Evolutionary conservation across 2,797 vertebrate species (phyloP).

Genomic region (Leptodactylus fallax): DNA sequence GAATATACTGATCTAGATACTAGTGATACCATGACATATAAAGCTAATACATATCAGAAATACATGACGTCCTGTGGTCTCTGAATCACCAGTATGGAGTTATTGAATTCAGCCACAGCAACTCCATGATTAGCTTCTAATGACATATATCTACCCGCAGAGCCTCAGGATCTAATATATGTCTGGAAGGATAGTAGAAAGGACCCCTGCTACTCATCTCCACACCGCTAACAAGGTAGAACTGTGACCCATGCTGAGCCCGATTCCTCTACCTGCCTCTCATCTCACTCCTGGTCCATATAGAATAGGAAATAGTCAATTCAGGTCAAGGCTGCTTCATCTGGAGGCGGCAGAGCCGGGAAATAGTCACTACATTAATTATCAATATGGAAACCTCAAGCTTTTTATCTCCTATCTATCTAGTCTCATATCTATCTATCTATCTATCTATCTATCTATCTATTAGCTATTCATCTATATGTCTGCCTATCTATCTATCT

Average conservation of each 20-base stretch:
- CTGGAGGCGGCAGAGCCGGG: neutral
- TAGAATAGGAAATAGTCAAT: neutral
- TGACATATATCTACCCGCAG: neutral
- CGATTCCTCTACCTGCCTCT: neutral
- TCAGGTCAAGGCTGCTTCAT: neutral
- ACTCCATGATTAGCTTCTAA: constrained; percentile 24
- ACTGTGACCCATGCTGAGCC: constrained; percentile 12
- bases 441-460: neutral
- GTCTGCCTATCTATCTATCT: neutral
- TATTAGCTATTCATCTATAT: too few relatives aligned
- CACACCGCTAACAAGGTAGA: constrained; percentile 28
- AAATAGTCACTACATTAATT: neutral
- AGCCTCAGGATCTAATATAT: neutral
- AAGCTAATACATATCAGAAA: neutral
- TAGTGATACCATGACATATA: neutral
- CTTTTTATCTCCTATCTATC: neutral
- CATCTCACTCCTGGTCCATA: neutral
- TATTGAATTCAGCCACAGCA: neutral
- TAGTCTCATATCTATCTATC: neutral
- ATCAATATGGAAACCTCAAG: neutral
- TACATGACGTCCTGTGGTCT: neutral
- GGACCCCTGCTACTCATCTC: neutral
- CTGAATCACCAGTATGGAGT: neutral
- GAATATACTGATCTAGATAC: too few relatives aligned
- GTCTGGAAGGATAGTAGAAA: constrained; percentile 4